Conservation (phyloP, 2,888 invertebrate genomes). For the Gandaritis pyraliata region DNA sequence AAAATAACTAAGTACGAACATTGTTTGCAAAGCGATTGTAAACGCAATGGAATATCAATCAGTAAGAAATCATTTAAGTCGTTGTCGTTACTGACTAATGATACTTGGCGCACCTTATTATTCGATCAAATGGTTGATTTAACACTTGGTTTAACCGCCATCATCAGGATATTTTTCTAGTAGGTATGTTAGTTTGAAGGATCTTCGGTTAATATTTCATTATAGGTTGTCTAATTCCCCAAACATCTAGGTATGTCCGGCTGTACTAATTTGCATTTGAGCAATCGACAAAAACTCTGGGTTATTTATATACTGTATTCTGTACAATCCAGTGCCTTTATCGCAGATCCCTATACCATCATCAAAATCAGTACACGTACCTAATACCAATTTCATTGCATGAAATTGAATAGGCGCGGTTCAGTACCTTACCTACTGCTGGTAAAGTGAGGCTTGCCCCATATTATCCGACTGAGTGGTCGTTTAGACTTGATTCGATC, state of each 20-base stretch:
- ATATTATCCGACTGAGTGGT: conserved; percentile 35
- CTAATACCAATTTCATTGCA: conserved; percentile 9
- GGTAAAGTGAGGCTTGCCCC: conserved; percentile 22
- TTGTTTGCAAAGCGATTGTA: conserved; percentile 38
- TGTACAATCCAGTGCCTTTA: no score
- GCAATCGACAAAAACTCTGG: no score
- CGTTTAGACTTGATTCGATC: conserved; percentile 60
- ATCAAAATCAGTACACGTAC: conserved; percentile 3
- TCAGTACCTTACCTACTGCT: background rate
- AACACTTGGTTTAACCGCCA: no score
- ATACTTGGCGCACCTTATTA: conserved; percentile 35
- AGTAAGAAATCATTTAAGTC: conserved; percentile 49
- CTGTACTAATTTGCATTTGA: no score
- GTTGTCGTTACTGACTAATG: conserved; percentile 39
- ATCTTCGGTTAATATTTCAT: no score
- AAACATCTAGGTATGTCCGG: no score
- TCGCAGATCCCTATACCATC: no score
- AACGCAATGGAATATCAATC: conserved; percentile 42
- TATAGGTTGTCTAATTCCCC: no score
- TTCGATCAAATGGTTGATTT: conserved; percentile 19
- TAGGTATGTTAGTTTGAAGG: no score
- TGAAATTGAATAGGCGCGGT: conserved; percentile 22
- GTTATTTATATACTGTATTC: no score
- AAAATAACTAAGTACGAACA: conserved; percentile 30
- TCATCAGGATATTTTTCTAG: no score